Percentiles rank a stretch among this genome's conserved stretches.
These are phyloP conservation scores for Diachasma alloeum DNA, from an alignment of 1,140 invertebrate genomes.

Conservation along the genomic window DNA sequence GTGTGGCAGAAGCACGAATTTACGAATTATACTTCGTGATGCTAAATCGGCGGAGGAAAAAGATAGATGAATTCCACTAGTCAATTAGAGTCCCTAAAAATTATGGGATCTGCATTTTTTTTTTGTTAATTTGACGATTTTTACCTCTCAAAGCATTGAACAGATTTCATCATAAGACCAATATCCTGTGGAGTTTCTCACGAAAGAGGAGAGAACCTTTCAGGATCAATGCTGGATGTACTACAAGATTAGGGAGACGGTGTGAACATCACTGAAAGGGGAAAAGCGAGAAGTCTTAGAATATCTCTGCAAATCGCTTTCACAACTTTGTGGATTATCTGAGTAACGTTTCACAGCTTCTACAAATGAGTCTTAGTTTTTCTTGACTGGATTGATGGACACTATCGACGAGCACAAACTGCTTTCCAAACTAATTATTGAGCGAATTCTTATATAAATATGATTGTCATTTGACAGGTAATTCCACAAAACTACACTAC, in stretches of 20 bases:
- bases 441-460: too few species aligned
- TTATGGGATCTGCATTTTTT: not conserved
- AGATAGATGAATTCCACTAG: not conserved
- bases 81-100: not conserved
- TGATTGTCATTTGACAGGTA: too few species aligned
- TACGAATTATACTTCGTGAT: not conserved
- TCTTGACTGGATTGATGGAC: not conserved
- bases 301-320: not conserved
- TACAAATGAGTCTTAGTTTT: not conserved
- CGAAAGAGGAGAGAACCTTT: not conserved
- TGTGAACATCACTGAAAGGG: not conserved
- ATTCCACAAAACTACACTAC: too few species aligned
- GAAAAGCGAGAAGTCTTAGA: not conserved
- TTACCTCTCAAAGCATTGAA: not conserved
- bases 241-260: not conserved
- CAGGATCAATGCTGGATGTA: conserved; percentile 4
- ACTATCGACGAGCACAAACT: not conserved
- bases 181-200: not conserved
- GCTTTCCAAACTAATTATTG: not conserved
- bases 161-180: not conserved
- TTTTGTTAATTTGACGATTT: not conserved
- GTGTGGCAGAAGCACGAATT: not conserved
- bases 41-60: not conserved
- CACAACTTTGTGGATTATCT: not conserved
- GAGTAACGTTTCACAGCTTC: not conserved